Evolutionary conservation across 2,888 invertebrate species (phyloP).

Genomic region (Pandemis corylana): DNA sequence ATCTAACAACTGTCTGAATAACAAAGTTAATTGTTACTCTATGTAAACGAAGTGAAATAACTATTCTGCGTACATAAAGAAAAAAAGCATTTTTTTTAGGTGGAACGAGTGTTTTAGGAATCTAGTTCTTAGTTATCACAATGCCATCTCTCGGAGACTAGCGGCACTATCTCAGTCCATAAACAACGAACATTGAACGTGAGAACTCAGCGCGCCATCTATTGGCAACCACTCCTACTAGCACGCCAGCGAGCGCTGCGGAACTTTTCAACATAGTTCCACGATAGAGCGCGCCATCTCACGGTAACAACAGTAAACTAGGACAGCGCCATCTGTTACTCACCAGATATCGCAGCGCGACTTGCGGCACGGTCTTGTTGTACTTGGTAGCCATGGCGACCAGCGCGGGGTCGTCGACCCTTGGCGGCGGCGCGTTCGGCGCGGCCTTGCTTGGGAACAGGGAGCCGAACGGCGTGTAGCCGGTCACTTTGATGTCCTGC

Average conservation of each 20-base stretch:
- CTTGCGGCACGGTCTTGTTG: constrained; percentile 87
- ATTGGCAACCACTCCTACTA: not conserved
- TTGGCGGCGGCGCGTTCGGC: constrained; percentile 79
- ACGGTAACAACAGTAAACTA: not conserved
- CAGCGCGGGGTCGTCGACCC: constrained; percentile 82
- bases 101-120: too few species aligned
- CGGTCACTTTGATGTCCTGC: constrained; percentile 87
- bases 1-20: too few species aligned
- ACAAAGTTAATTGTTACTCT: too few species aligned
- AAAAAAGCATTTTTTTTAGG: too few species aligned
- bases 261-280: not conserved
- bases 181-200: not conserved
- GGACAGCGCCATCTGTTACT: constrained; percentile 50
- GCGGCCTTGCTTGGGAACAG: constrained; percentile 72
- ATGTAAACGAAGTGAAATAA: too few species aligned
- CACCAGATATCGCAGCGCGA: constrained; percentile 87
- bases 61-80: too few species aligned
- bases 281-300: not conserved
- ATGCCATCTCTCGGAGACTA: not conserved
- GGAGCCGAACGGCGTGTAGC: constrained; percentile 90
- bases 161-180: not conserved
- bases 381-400: constrained; percentile 84
- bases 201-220: not conserved
- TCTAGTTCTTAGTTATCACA: too few species aligned
- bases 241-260: not conserved